Evolutionary conservation across 2,797 vertebrate genomes (phyloP).

Genomic region (Rhabdomys pumilio): DNA sequence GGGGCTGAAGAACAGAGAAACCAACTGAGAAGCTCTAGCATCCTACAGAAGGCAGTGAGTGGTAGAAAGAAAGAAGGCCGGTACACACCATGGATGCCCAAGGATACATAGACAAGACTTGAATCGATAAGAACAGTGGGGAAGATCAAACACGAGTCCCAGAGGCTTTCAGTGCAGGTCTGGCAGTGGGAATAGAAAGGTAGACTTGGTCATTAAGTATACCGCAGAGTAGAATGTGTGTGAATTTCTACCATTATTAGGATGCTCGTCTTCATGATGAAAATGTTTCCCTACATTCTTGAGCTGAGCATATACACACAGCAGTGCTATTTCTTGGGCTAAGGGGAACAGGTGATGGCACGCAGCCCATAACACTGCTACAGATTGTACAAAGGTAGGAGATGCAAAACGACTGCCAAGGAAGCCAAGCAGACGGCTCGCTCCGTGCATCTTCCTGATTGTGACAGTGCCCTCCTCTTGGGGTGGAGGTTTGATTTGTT

Average conservation of each 20-base stretch:
- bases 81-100: not conserved
- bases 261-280: not conserved
- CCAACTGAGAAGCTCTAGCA: not conserved
- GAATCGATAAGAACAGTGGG: not conserved
- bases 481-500: not conserved
- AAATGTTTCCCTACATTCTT: not conserved
- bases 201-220: not conserved
- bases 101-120: too few species aligned
- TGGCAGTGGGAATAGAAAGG: not conserved
- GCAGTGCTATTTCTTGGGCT: not conserved
- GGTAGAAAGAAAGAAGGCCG: not conserved
- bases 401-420: not conserved
- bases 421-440: not conserved
- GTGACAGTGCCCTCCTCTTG: not conserved
- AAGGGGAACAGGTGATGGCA: rapidly evolving
- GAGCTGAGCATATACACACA: not conserved
- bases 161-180: not conserved
- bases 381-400: not conserved
- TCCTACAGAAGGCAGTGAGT: not conserved
- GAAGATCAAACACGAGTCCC: not conserved
- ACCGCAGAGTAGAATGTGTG: not conserved
- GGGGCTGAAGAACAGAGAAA: not conserved
- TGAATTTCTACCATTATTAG: not conserved
- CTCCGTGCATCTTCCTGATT: not conserved
- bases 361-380: not conserved